Conservation (phyloP, 2,888 invertebrate species). For the Tetragonula carbonaria region DNA sequence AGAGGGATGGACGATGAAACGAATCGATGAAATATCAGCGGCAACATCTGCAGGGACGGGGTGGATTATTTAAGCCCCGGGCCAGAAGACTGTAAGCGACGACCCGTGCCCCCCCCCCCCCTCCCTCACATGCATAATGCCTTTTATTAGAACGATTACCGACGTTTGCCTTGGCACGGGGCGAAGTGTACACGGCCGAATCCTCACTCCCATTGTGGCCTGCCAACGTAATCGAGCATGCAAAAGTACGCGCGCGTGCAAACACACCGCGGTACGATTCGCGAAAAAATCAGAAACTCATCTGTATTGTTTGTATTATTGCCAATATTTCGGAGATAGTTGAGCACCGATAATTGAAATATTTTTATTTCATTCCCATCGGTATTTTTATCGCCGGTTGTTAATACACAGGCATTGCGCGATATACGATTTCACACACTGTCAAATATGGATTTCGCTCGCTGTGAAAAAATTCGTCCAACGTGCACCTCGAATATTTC, state of each 20-base stretch:
- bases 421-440: background rate
- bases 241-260: conserved; percentile 11
- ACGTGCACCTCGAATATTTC: background rate
- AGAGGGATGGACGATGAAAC: background rate
- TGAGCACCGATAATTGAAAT: conserved; percentile 8
- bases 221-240: conserved; percentile 41
- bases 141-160: conserved; percentile 52
- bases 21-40: conserved; percentile 22
- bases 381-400: background rate
- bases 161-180: conserved; percentile 60
- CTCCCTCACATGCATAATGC: conserved; percentile 56
- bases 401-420: background rate
- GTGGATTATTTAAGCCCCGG: conserved; percentile 57
- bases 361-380: background rate
- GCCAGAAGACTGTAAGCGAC: conserved; percentile 38
- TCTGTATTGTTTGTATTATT: background rate
- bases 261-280: background rate
- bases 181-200: conserved; percentile 24
- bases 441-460: background rate
- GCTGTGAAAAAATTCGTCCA: background rate
- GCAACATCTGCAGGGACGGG: conserved; percentile 52
- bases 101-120: background rate
- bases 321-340: background rate
- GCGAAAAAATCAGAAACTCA: background rate
- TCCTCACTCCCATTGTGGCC: background rate